Evolutionary conservation across 2,113 vertebrate genomes (phyloP), one percentile per base, ranked within the genome.

Genomic region (Clarias batrachus): DNA sequence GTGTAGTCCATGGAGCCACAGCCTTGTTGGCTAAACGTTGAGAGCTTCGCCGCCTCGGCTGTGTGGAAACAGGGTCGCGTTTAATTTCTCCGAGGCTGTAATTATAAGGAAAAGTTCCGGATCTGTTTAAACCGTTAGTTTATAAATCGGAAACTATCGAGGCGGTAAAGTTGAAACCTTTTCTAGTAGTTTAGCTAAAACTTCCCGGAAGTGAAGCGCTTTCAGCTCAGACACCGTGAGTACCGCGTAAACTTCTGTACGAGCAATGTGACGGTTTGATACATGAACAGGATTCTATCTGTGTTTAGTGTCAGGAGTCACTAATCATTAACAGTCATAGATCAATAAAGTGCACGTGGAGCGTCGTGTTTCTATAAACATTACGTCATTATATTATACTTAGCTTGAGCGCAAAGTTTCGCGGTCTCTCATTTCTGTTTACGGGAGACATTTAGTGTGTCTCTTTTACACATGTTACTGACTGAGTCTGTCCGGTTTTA

Each of bases 121-220:
- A 33, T 0, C 16, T 3, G 54, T 21, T 10, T 27, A 2, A 54
- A 19, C 3, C n/a, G 13, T 9, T 3, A 7, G 57, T 21, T 62
- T 41, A 27, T 48, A 30, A 62, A 48, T 13, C 23, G 4, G 54
- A 25, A 71, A 1, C 56, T 79, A 17, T 80, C 23, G 52, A 1
- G 4, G 2, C 0, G 25, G 0, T 56, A 0, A 33, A 73, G n/a
- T 62, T 30, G 21, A 4, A n/a, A 17, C 41, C 23, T 63, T 76
- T 81, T 59, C 37, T n/a, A 10, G 54, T 27, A 48, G 65, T 41
- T 41, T 62, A n/a, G 8, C 21, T 4, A 16, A 4, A 68, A 86
- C 52, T 71, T 86, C n/a, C 30, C 62, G 85, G 85, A 86, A 86
- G 85, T 71, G 65, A 70, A 66, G 62, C 30, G 63, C 19, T 68